Percentiles rank a stretch among this genome's conserved stretches.
These are phyloP conservation scores for Enteromius argenteus DNA, from an alignment of 2,797 vertebrate genomes.

Conservation along the genomic window DNA sequence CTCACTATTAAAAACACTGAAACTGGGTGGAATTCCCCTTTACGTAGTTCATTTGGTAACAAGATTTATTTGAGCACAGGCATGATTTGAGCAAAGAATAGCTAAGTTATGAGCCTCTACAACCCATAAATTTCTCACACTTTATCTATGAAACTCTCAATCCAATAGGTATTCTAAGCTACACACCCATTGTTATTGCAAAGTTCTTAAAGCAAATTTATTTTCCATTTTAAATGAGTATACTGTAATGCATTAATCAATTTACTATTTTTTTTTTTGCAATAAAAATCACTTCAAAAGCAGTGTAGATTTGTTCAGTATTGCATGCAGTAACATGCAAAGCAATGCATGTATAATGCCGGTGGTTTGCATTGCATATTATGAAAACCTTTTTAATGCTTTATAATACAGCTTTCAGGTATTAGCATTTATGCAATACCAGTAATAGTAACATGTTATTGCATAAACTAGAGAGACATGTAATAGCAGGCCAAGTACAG, in stretches of 20 bases:
- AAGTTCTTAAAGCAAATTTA: neutral
- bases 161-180: neutral
- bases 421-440: neutral
- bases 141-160: constrained; percentile 8
- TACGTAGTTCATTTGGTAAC: constrained; percentile 15
- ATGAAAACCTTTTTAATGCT: neutral
- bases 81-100: constrained; percentile 12
- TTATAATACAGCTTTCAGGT: neutral
- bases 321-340: neutral
- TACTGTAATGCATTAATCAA: neutral
- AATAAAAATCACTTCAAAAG: neutral
- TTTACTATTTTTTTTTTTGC: neutral
- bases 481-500: constrained; percentile 13
- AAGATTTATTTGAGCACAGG: constrained; percentile 14
- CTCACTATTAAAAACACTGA: constrained; percentile 26
- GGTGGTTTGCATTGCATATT: neutral
- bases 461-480: neutral
- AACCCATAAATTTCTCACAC: neutral
- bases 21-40: constrained; percentile 31
- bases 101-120: neutral
- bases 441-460: neutral
- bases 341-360: constrained; percentile 7
- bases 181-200: constrained; percentile 5
- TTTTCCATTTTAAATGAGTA: neutral
- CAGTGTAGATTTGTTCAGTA: neutral